phyloP scores from a whole-genome alignment of 2,888 invertebrate genomes.

The Ommatoiulus sabulosus region DNA sequence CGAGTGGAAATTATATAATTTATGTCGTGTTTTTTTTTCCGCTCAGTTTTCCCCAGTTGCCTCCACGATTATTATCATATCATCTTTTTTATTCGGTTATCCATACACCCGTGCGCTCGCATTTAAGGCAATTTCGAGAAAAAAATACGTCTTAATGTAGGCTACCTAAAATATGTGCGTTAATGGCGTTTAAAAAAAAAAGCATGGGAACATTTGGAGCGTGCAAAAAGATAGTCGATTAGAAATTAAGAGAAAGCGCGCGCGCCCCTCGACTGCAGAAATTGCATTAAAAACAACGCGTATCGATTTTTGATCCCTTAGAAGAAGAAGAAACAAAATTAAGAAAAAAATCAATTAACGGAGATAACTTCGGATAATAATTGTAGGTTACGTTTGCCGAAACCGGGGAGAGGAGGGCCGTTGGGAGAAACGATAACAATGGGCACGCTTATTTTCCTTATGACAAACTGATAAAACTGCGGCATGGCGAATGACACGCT shows the following conservation, averaged over 20 bases:
- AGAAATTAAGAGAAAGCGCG: conserved; percentile 1
- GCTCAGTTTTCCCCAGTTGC: not conserved
- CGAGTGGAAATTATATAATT: conserved; percentile 27
- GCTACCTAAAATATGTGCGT: not conserved
- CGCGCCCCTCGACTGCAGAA: not conserved
- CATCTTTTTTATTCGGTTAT: conserved; percentile 22
- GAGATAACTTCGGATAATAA: conserved; percentile 8
- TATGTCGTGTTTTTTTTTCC: conserved; percentile 10
- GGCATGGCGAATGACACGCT: not conserved
- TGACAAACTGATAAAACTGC: not conserved
- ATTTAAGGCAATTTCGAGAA: not conserved
- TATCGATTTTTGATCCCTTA: not conserved
- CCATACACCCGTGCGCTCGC: conserved; percentile 14
- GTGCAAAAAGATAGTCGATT: conserved; percentile 34
- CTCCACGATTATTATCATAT: conserved; percentile 15
- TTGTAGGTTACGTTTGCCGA: conserved; percentile 6
- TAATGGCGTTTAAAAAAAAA: not conserved
- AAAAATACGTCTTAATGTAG: not conserved
- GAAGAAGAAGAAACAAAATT: not conserved
- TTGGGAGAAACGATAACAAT: not conserved
- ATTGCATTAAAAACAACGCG: conserved; percentile 20
- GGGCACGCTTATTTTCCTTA: not conserved
- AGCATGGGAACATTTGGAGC: not conserved
- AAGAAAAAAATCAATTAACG: not conserved
- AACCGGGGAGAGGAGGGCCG: not conserved